Percentiles rank a stretch among this genome's conserved stretches.
phyloP scores from a whole-genome alignment of 2,113 vertebrate genomes.

The Acanthisitta chloris region DNA sequence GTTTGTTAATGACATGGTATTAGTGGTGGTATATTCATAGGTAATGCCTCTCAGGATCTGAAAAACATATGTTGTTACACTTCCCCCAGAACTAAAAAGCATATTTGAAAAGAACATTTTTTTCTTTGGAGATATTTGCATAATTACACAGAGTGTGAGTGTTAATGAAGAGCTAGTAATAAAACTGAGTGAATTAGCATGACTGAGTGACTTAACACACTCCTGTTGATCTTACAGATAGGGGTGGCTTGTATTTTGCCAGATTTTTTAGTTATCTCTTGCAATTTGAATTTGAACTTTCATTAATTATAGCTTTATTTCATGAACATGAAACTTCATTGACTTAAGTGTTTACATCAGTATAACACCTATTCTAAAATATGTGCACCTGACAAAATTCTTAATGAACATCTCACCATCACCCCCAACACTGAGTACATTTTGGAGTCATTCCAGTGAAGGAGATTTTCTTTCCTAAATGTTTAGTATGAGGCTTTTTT shows the following conservation, averaged over 20 bases:
- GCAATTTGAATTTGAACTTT: conserved; percentile 68
- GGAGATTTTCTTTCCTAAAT: background rate
- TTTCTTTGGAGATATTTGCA: conserved; percentile 44
- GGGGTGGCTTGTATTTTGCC: conserved; percentile 33
- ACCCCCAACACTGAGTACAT: background rate
- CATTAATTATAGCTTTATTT: conserved; percentile 66
- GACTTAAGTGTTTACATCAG: conserved; percentile 70
- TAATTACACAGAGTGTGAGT: conserved; percentile 54
- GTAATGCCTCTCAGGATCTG: background rate
- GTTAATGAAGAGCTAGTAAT: conserved; percentile 68
- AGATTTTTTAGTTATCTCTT: conserved; percentile 26
- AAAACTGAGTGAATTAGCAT: conserved; percentile 69
- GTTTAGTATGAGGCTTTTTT: background rate
- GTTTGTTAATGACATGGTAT: background rate
- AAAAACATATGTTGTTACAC: background rate
- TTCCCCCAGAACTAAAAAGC: background rate
- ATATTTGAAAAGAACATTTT: background rate
- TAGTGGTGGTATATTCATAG: background rate
- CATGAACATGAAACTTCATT: conserved; percentile 56
- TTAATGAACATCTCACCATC: background rate
- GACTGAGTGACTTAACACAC: conserved; percentile 65
- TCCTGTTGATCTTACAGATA: conserved; percentile 59
- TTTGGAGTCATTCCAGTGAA: background rate
- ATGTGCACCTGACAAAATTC: conserved; percentile 61
- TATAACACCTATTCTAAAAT: conserved; percentile 64